A percentile compares a stretch with the other conserved stretches of the same genome.
Evolutionary conservation across 2,797 vertebrate genomes (phyloP).

Genomic region (Tapera naevia): DNA sequence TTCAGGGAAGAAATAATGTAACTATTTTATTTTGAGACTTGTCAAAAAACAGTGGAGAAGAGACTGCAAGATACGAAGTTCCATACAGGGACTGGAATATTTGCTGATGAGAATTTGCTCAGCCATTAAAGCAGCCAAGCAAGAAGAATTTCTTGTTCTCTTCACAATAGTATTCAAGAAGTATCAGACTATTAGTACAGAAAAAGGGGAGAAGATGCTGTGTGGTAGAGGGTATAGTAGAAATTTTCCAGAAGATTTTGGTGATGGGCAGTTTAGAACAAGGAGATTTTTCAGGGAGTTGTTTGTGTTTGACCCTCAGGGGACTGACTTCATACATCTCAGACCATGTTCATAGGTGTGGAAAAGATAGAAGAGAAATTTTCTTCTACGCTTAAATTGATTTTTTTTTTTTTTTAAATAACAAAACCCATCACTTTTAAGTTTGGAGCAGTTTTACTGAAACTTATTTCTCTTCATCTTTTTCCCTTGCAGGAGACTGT

Average conservation of each 20-base stretch:
- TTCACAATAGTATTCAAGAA: not conserved
- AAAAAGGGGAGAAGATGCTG: not conserved
- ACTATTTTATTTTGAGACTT: not conserved
- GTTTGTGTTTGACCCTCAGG: not conserved
- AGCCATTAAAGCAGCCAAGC: not conserved
- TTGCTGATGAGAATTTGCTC: not conserved
- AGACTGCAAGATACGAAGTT: not conserved
- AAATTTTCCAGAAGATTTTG: not conserved
- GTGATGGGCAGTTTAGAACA: not conserved
- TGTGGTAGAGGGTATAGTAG: not conserved
- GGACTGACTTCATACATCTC: not conserved
- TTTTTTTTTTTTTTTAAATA: not conserved
- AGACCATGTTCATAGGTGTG: not conserved
- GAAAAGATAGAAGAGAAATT: not conserved
- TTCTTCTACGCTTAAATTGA: not conserved
- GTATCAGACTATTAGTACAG: not conserved
- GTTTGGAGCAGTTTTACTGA: not conserved
- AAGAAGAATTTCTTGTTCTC: not conserved
- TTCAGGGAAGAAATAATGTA: not conserved
- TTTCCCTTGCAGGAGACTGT: not conserved
- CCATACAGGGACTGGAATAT: not conserved
- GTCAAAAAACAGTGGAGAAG: not conserved
- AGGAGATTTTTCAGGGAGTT: not conserved
- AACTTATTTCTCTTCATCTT: not conserved
- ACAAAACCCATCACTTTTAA: accelerated